Evolutionary conservation across 2,113 vertebrate species (phyloP).

Genomic region (Coptodon rendalli): DNA sequence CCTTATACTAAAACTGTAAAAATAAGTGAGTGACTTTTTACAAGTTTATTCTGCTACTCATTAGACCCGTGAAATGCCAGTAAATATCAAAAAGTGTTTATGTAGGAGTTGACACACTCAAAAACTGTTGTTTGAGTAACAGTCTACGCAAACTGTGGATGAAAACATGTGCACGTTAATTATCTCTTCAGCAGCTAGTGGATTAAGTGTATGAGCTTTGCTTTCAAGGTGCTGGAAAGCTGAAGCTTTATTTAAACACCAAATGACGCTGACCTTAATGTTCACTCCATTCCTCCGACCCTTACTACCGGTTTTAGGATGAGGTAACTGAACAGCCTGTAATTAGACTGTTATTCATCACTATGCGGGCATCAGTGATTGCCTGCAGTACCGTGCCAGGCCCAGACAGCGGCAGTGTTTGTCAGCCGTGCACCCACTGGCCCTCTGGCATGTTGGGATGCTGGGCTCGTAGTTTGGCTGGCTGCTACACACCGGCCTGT

Average conservation of each 20-base stretch:
- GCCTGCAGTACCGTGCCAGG: conserved; percentile 46
- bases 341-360: background rate
- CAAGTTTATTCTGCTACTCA: background rate
- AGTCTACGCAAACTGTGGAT: background rate
- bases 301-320: background rate
- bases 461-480: conserved; percentile 51
- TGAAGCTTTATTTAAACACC: background rate
- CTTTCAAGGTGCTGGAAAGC: background rate
- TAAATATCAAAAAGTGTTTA: background rate
- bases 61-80: background rate
- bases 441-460: conserved; percentile 62
- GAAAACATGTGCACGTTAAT: background rate
- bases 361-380: background rate
- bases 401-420: conserved; percentile 65
- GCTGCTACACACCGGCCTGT: conserved; percentile 38
- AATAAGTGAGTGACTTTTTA: background rate
- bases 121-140: background rate
- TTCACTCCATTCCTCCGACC: background rate
- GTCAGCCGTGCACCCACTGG: conserved; percentile 24
- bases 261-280: background rate
- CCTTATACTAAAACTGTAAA: background rate
- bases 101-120: background rate
- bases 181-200: background rate
- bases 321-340: background rate
- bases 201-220: background rate